phyloP scores from a whole-genome alignment of 2,113 vertebrate species.

The Albula goreensis region DNA sequence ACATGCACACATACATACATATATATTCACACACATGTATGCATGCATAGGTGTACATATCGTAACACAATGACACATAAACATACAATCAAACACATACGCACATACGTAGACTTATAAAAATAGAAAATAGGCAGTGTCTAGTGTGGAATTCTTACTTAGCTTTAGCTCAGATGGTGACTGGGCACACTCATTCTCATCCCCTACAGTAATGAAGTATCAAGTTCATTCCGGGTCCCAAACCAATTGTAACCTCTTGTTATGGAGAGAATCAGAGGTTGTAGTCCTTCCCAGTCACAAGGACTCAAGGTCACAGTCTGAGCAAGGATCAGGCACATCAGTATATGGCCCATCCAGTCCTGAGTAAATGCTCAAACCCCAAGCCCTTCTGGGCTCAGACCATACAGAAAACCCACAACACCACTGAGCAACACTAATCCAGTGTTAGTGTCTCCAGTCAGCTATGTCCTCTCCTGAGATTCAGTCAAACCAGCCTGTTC shows the following conservation, averaged over 20 bases:
- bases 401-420: background rate
- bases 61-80: too few species aligned
- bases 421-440: background rate
- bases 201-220: background rate
- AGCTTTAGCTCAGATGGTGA: background rate
- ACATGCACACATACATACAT: too few species aligned
- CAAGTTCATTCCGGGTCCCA: background rate
- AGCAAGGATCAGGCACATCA: background rate
- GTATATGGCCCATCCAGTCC: background rate
- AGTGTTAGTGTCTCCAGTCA: background rate
- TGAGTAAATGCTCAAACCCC: background rate
- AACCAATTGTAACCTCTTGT: background rate
- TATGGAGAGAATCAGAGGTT: background rate
- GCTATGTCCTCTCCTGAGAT: background rate
- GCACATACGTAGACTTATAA: too few species aligned
- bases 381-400: background rate
- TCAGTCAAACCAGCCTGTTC: background rate
- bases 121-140: background rate
- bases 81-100: too few species aligned
- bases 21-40: too few species aligned
- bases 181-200: background rate
- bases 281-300: background rate
- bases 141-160: background rate
- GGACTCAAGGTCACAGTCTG: background rate
- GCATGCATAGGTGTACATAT: too few species aligned